Conservation (phyloP, 2,888 invertebrate genomes). For the Plebejus argus region DNA sequence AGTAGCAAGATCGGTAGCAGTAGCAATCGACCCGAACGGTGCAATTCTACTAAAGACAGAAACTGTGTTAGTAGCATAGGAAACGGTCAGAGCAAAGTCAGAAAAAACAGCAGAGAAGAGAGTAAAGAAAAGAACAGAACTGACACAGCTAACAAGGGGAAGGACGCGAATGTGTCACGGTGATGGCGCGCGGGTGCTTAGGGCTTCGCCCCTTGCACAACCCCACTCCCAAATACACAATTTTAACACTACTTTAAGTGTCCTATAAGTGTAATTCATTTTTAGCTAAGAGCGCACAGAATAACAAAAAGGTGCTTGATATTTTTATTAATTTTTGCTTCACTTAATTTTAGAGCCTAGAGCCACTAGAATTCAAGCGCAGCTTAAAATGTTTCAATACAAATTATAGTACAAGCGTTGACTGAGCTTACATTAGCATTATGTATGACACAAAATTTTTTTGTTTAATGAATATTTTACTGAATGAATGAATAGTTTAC, state of each 20-base stretch:
- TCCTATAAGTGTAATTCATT: neutral
- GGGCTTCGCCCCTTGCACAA: slow-evolving; percentile 27
- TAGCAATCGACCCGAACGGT: slow-evolving; percentile 29
- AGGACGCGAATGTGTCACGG: neutral
- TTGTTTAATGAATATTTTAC: neutral
- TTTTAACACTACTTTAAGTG: slow-evolving; percentile 3
- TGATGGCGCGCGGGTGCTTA: slow-evolving; percentile 32
- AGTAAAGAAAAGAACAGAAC: neutral
- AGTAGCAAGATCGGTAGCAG: neutral
- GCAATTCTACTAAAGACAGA: slow-evolving; percentile 30
- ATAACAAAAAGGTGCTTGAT: neutral
- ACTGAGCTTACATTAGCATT: neutral
- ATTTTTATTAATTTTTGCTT: neutral
- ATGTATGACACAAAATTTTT: neutral
- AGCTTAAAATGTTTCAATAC: neutral
- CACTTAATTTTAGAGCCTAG: neutral
- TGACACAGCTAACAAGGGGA: neutral
- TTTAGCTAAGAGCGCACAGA: neutral
- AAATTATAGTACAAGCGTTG: slow-evolving; percentile 1
- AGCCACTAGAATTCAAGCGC: neutral
- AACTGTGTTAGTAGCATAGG: slow-evolving; percentile 23
- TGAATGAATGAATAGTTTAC: too few relatives aligned
- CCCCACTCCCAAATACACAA: slow-evolving; percentile 13
- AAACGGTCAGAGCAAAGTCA: neutral
- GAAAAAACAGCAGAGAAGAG: slow-evolving; percentile 2